Percentiles rank a stretch among this genome's conserved stretches.
These are phyloP conservation scores for Neosalanx taihuensis DNA, from an alignment of 2,797 vertebrate species.

Conservation along the genomic window DNA sequence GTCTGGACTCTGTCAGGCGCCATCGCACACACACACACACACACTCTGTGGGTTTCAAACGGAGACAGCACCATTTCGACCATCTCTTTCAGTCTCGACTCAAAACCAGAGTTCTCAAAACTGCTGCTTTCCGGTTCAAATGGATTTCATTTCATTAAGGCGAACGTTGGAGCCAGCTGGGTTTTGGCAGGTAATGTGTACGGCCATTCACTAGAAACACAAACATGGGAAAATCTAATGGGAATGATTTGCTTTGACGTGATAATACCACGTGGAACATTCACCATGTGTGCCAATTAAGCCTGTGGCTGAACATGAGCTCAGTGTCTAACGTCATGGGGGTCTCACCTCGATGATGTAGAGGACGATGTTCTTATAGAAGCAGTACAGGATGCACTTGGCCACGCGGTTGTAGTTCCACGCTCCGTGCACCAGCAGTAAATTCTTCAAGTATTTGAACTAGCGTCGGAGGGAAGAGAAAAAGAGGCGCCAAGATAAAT, in stretches of 20 bases:
- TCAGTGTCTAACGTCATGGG: neutral
- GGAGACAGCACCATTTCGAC: constrained; percentile 27
- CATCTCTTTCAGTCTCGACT: neutral
- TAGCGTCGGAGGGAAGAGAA: constrained; percentile 61
- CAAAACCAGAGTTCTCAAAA: neutral
- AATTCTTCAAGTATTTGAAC: constrained; percentile 88
- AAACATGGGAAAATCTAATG: constrained; percentile 58
- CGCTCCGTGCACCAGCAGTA: constrained; percentile 85
- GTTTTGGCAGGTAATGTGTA: constrained; percentile 50
- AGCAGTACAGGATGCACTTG: constrained; percentile 89
- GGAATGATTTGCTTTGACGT: constrained; percentile 40
- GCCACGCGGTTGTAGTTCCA: constrained; percentile 89
- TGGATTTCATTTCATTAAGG: neutral
- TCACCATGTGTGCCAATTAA: constrained; percentile 35
- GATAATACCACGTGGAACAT: constrained; percentile 30
- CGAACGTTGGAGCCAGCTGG: constrained; percentile 9
- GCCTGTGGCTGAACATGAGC: constrained; percentile 7
- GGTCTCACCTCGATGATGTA: constrained; percentile 86
- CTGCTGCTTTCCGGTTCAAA: neutral
- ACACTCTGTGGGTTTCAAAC: constrained; percentile 17
- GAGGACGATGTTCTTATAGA: constrained; percentile 91
- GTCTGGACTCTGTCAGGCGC: constrained; percentile 66
- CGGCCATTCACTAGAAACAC: constrained; percentile 54
- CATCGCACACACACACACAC: constrained; percentile 21
- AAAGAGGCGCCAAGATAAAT: constrained; percentile 29